Base-by-base conservation (phyloP, 1,140 invertebrate genomes). In the Octopus sinensis region DNA sequence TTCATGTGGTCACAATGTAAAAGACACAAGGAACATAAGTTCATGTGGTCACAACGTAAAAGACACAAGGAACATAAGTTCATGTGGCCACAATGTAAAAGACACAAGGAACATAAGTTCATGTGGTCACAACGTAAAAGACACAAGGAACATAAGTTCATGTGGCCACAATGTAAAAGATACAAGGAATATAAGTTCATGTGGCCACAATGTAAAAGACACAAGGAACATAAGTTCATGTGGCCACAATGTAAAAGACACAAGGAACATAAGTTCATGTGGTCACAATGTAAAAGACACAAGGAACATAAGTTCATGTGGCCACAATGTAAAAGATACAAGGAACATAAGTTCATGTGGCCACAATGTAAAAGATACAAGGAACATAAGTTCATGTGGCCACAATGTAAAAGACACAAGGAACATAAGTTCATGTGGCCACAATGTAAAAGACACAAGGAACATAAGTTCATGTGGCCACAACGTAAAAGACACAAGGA, bases 241-340 rank as follows among this genome's bases (percentile, higher is more conserved):
- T 23, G 23, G 23, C 23, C 23, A 23, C 23, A 84, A 86, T n/a
- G 4, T 13, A 6, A 82, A 9, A 4, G 6, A 53, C 53, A 30
- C 3, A 54, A 62, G 10, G 17, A 53, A 30, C 9, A 80, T 23
- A 23, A 23, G 23, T 23, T 23, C 23, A 23, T 23, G 23, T 23
- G 23, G 23, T 0, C 23, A 23, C 23, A 84, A 86, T 23, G 3
- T 13, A 6, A 82, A 9, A 4, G 6, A 53, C 23, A 30, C 3
- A 54, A 62, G 10, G 17, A 53, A 53, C 9, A 80, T 23, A 23
- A 23, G 23, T 23, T 23, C 23, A 23, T 0, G 23, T 23, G 23
- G 23, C 23, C 0, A 23, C 23, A 84, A 86, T n/a, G 4, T 13
- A 6, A 82, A 9, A 4, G 6, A 53, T 23, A 30, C 3, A 54